Evolutionary conservation across 2,888 invertebrate species (phyloP).

Genomic region (Lacanobia wlatinum): DNA sequence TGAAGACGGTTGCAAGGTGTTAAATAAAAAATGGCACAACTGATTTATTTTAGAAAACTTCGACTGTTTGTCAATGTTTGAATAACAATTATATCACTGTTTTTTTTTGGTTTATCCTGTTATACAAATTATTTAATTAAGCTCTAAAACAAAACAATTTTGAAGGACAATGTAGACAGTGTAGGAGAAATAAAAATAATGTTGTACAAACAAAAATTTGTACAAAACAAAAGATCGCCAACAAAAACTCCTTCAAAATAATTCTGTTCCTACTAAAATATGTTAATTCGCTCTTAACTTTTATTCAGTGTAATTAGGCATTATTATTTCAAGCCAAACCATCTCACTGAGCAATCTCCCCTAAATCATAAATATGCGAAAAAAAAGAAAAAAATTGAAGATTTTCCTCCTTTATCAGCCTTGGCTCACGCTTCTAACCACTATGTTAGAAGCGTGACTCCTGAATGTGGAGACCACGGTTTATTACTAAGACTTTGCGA

Average conservation of each 20-base stretch:
- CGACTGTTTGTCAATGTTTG: too few relatives aligned
- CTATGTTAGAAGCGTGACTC: neutral
- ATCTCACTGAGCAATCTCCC: constrained; percentile 40
- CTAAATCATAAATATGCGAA: constrained; percentile 60
- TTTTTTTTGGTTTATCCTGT: too few relatives aligned
- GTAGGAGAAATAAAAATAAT: neutral
- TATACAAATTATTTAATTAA: neutral
- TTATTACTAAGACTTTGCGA: neutral
- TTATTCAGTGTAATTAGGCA: constrained; percentile 58
- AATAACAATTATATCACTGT: too few relatives aligned
- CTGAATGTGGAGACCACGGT: neutral
- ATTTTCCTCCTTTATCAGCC: constrained; percentile 12
- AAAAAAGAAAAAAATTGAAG: constrained; percentile 27
- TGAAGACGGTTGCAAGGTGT: too few relatives aligned
- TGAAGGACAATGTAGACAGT: neutral
- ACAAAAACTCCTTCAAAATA: constrained; percentile 28
- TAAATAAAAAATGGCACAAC: too few relatives aligned
- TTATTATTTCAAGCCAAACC: constrained; percentile 58
- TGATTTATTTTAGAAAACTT: too few relatives aligned
- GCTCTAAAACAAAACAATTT: neutral
- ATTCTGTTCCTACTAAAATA: constrained; percentile 39
- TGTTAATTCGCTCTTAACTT: constrained; percentile 61
- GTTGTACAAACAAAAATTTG: constrained; percentile 1
- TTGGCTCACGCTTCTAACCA: too few relatives aligned
- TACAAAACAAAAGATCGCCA: constrained; percentile 23